These are phyloP conservation scores for Felis chaus DNA, from an alignment of 2,113 vertebrate genomes.

Conservation along the genomic window DNA sequence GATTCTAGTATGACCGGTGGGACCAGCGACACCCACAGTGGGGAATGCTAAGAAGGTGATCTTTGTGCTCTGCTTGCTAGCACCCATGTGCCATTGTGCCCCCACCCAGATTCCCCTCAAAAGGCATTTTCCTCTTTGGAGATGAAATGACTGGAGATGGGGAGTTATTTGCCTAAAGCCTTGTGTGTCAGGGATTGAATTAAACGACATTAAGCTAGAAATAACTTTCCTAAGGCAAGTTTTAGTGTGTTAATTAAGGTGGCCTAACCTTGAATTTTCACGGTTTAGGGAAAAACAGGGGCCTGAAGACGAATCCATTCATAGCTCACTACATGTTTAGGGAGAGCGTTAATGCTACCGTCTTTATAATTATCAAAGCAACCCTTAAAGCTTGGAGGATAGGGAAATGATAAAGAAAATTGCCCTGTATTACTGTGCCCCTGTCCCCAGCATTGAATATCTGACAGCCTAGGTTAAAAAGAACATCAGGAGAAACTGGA, in stretches of 20 bases:
- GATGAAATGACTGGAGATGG: conserved; percentile 42
- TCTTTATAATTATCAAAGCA: conserved; percentile 29
- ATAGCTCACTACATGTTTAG: not conserved
- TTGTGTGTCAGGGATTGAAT: conserved; percentile 76
- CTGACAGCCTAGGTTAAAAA: not conserved
- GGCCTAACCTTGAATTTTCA: conserved; percentile 72
- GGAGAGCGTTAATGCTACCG: not conserved
- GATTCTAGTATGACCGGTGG: not conserved
- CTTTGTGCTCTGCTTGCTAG: fast-evolving
- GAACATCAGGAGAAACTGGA: not conserved
- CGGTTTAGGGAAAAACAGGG: conserved; percentile 64
- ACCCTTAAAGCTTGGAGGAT: not conserved
- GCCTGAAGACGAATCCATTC: conserved; percentile 12
- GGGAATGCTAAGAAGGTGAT: not conserved
- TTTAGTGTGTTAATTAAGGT: conserved; percentile 82
- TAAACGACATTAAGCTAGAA: conserved; percentile 79
- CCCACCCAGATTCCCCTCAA: not conserved
- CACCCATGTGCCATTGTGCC: too few species aligned
- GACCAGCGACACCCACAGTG: fast-evolving
- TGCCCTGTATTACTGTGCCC: not conserved
- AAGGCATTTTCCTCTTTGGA: conserved; percentile 37
- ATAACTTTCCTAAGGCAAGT: conserved; percentile 77
- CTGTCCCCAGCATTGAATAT: not conserved
- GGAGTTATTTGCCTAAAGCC: conserved; percentile 73
- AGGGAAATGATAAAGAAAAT: not conserved